phyloP scores from a whole-genome alignment of 2,888 invertebrate genomes.

The Hydrotaea diabolus region DNA sequence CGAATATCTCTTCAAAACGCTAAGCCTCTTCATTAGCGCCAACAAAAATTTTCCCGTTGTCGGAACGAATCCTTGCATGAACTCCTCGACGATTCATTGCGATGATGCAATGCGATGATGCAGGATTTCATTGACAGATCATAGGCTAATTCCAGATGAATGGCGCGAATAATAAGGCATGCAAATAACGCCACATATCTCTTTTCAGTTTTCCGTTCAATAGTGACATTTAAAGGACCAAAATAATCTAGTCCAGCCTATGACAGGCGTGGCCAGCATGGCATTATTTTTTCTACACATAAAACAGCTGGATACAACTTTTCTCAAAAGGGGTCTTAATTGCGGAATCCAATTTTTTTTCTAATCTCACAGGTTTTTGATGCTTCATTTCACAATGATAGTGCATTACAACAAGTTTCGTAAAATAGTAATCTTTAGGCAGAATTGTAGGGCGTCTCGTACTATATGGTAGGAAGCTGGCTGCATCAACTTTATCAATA shows the following conservation, averaged over 20 bases:
- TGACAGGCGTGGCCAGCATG: constrained; percentile 59
- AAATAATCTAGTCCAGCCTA: constrained; percentile 55
- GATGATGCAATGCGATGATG: constrained; percentile 43
- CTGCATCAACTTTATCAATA: too few species aligned
- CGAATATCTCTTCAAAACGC: constrained; percentile 1
- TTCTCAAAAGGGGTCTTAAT: constrained; percentile 46
- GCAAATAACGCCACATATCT: constrained; percentile 34
- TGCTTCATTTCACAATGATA: too few species aligned
- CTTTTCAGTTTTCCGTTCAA: constrained; percentile 22
- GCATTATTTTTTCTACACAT: constrained; percentile 45
- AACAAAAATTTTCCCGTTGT: too few species aligned
- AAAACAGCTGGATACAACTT: constrained; percentile 31
- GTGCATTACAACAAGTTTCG: too few species aligned
- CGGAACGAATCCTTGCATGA: constrained; percentile 53
- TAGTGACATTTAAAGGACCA: constrained; percentile 13
- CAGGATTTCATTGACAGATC: constrained; percentile 47
- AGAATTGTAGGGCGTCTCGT: too few species aligned
- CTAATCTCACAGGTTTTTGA: constrained; percentile 48
- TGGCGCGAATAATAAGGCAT: constrained; percentile 42
- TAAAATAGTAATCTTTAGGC: too few species aligned
- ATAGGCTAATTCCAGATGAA: constrained; percentile 44
- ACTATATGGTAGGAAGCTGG: too few species aligned
- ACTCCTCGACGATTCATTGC: constrained; percentile 60
- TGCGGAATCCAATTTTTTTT: constrained; percentile 47
- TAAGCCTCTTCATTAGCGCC: not conserved